These are phyloP conservation scores for Monomorium pharaonis DNA, from an alignment of 1,140 invertebrate genomes.

Conservation along the genomic window DNA sequence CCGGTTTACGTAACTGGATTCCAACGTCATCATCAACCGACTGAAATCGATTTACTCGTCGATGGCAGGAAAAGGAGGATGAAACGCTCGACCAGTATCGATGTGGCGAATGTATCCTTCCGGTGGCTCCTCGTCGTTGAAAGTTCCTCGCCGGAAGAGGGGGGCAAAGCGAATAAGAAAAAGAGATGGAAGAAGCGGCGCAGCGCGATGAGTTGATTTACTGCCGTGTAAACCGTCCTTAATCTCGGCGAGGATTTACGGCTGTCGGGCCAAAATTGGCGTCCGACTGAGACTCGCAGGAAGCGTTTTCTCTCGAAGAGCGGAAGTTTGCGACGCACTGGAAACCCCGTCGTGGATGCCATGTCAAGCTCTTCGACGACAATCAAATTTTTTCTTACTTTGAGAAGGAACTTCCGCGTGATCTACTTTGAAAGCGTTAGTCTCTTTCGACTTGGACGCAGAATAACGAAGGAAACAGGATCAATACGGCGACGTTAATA, in stretches of 20 bases:
- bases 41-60: constrained; percentile 75
- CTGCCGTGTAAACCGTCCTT: constrained; percentile 72
- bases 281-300: constrained; percentile 36
- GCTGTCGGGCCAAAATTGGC: constrained; percentile 66
- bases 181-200: constrained; percentile 49
- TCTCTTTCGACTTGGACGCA: neutral
- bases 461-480: neutral
- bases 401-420: neutral
- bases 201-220: constrained; percentile 73
- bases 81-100: constrained; percentile 27
- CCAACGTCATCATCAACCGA: constrained; percentile 77
- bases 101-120: neutral
- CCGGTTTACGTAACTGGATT: constrained; percentile 81
- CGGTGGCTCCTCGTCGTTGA: constrained; percentile 8
- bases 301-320: constrained; percentile 23
- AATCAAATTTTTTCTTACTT: constrained; percentile 46
- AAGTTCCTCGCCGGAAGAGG: constrained; percentile 7
- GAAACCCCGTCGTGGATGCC: constrained; percentile 5
- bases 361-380: neutral
- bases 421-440: neutral
- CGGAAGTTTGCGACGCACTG: constrained; percentile 5
- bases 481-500: neutral
- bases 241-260: constrained; percentile 74
- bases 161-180: constrained; percentile 2
- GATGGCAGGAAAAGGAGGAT: constrained; percentile 2